These are phyloP conservation scores for Phrynocephalus forsythii DNA, from an alignment of 2,797 vertebrate species.

Conservation along the genomic window DNA sequence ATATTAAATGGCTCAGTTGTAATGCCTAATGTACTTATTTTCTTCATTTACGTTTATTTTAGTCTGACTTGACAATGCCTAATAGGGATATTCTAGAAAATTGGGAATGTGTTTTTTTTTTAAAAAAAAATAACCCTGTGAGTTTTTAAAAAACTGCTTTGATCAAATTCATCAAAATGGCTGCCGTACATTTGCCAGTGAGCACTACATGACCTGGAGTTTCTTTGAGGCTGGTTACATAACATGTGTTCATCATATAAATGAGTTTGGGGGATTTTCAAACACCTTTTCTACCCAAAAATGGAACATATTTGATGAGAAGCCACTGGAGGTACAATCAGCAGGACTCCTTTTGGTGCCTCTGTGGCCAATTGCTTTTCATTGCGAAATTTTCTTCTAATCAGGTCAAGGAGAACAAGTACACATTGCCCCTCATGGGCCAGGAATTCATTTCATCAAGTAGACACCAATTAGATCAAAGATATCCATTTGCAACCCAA, in stretches of 20 bases:
- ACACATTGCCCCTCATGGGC: conserved; percentile 27
- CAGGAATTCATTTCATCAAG: neutral
- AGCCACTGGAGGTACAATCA: conserved; percentile 33
- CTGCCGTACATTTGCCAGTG: neutral
- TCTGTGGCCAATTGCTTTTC: neutral
- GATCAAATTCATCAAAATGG: conserved; percentile 3
- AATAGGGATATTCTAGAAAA: too few species aligned
- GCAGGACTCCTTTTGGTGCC: neutral
- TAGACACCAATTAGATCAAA: conserved; percentile 29
- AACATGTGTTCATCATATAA: conserved; percentile 38
- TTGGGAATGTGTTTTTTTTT: neutral
- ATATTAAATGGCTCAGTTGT: neutral
- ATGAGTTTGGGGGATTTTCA: conserved; percentile 40
- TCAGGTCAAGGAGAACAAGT: conserved; percentile 13
- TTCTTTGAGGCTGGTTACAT: conserved; percentile 38
- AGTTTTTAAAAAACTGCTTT: neutral
- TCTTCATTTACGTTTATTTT: too few species aligned
- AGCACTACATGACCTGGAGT: conserved; percentile 47
- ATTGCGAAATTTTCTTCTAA: conserved; percentile 43
- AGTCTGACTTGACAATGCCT: too few species aligned
- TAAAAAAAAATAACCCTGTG: neutral
- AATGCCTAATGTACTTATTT: too few species aligned
- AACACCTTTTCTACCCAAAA: conserved; percentile 21
- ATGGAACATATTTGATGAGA: conserved; percentile 34
- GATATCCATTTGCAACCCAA: neutral